Evolutionary conservation across 2,888 invertebrate genomes (phyloP), one percentile per base, ranked within the genome.

Genomic region (Lasiommata megera): DNA sequence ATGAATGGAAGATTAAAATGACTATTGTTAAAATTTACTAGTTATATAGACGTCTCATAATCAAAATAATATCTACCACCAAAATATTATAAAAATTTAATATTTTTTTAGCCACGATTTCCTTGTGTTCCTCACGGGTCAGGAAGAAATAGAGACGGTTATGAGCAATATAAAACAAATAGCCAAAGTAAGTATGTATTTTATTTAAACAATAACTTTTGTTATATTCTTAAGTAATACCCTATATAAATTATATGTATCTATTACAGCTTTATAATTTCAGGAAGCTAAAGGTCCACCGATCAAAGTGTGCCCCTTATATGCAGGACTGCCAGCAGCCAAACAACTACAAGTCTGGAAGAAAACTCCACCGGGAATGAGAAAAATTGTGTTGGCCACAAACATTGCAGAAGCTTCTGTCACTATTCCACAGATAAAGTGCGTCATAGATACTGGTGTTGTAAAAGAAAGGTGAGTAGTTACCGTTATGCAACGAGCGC

Each of bases 381-480:
- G 99, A 54, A 99, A 99, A 90, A 94, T 99, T 18, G 95, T 99
- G 28, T 92, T 99, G 48, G 95, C 98, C 6, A 99, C 99, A 29
- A 99, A 99, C 81, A 97, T 99, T 64, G 99, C 99, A 0, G 99
- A 99, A 89, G 98, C 99, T 0, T 99, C 99, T 1, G 94, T 99
- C 28, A 99, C 99, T 0, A 99, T 99, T 68, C 95, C 95, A 56
- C 96, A 97, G 53, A 96, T 99, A 66, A 95, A 95, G 71, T 96
- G 94, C 86, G 97, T 99, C 8, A 94, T 99, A 57, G 99, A 99
- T 76, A 94, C 96, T 56, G 98, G 99, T 0, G 95, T 95, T 80
- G 98, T 98, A 0, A 99, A 99, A 89, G 94, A 94, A 65, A 95
- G 96, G 94, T 95, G 82, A 40, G 44, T 51, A 6, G n/a, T n/a